phyloP scores from a whole-genome alignment of 2,888 invertebrate species.

The Leptopilina syphax region DNA sequence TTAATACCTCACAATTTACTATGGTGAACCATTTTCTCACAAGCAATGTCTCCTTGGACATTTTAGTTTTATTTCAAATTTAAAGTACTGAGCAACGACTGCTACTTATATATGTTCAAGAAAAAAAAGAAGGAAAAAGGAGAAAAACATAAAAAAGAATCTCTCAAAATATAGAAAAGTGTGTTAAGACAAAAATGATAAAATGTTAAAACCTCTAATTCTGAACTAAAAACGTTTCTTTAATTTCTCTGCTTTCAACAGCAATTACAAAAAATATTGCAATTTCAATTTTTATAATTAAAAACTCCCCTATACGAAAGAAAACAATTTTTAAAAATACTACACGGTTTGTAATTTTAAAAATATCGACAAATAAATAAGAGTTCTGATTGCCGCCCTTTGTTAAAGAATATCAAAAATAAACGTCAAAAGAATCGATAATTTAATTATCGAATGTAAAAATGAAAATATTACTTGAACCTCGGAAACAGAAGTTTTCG shows the following conservation, averaged over 20 bases:
- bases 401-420: background rate
- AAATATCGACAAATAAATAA: background rate
- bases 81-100: slow-evolving; percentile 6
- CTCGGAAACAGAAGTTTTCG: background rate
- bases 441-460: slow-evolving; percentile 1
- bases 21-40: slow-evolving; percentile 40
- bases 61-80: background rate
- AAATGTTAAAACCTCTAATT: too few species aligned
- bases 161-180: background rate
- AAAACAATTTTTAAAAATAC: background rate
- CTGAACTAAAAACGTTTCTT: too few species aligned
- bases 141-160: background rate
- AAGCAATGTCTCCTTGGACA: slow-evolving; percentile 41
- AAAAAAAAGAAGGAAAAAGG: background rate
- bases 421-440: background rate
- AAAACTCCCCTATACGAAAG: too few species aligned
- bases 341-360: too few species aligned
- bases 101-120: slow-evolving; percentile 9
- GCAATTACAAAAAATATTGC: too few species aligned
- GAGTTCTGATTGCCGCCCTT: slow-evolving; percentile 1
- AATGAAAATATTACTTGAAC: background rate
- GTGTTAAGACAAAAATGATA: background rate
- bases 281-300: too few species aligned
- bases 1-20: slow-evolving; percentile 45
- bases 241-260: background rate